Base-by-base conservation (phyloP, 2,797 vertebrate species). In the Sebastes paucispinis region DNA sequence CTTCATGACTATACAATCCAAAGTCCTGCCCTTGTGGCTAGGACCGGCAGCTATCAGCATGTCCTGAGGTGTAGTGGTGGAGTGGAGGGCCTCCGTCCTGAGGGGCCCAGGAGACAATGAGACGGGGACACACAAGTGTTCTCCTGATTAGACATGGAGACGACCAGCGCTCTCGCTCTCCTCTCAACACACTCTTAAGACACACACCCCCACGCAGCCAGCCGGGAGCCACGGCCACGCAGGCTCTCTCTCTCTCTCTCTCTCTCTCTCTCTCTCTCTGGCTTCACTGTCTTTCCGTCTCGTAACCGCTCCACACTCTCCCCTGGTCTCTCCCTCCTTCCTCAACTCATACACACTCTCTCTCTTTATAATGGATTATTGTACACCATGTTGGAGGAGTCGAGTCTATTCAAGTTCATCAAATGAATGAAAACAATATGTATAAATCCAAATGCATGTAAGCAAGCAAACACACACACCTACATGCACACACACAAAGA, bases 91-190 rank as follows among this genome's bases (percentile, higher is more conserved):
- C 85, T 93, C 89, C 55, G 67, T 78, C 78, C 83, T 80, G 77
- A 87, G 82, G 92, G 91, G 89, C 90, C 86, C 87, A 85, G 94
- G 95, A 96, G 96, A 96, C 95, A 91, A 93, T 69, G 77, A 93
- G 95, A 94, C 94, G 93, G 94, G 94, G 91, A 94, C 94, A 94
- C 91, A 94, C 92, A 95, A 95, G 95, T 94, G 93, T 87, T 94
- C 86, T 86, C 66, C 83, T 94, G 95, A 96, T 96, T 95, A 95
- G 93, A 93, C 90, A 92, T 84, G 87, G 92, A 94, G 90, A 92
- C 90, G 88, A 86, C 88, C 83, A 72, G 83, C 27, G 76, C 88
- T 90, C 90, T 90, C 90, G 59, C 88, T 89, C 81, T 89, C 88
- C 90, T 94, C 93, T 95, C 93, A 93, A 93, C 94, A 95, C 94